Conservation (phyloP, 1,140 invertebrate genomes). For the Lucilia sericata region DNA sequence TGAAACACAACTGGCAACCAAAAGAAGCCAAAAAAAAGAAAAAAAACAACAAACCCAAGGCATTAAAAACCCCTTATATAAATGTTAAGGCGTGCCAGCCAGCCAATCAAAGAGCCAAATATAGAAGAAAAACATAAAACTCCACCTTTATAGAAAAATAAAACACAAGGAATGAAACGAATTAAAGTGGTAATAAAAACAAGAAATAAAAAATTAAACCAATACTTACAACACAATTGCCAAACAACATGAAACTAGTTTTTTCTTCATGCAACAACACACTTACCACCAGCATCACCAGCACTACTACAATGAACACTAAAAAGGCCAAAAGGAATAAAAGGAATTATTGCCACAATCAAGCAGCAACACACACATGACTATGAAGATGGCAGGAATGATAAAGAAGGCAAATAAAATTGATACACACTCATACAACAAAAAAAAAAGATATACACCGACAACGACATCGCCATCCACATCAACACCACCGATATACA, state of each 20-base stretch:
- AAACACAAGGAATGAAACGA: not conserved
- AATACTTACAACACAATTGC: not conserved
- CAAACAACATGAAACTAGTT: slow-evolving; percentile 3
- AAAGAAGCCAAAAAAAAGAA: not conserved
- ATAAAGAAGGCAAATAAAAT: slow-evolving; percentile 27
- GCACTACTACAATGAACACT: not conserved
- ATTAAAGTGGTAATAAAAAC: not conserved
- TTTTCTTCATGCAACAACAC: not conserved
- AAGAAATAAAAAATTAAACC: not conserved
- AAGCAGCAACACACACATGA: not conserved
- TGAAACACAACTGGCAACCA: not conserved
- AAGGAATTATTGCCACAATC: not conserved
- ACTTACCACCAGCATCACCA: not conserved
- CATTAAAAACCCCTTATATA: not conserved
- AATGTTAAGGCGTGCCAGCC: slow-evolving; percentile 12
- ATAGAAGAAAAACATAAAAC: not conserved
- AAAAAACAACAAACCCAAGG: not conserved
- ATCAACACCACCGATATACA: not conserved
- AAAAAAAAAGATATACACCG: not conserved
- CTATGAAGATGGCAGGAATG: slow-evolving; percentile 6
- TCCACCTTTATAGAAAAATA: slow-evolving; percentile 3
- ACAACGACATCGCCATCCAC: not conserved
- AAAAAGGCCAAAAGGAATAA: not conserved
- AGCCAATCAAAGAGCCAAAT: slow-evolving; percentile 12
- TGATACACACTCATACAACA: not conserved